Percentiles rank a stretch among this genome's conserved stretches.
These are phyloP conservation scores for Poecilia latipinna DNA, from an alignment of 2,113 vertebrate genomes.

Conservation along the genomic window DNA sequence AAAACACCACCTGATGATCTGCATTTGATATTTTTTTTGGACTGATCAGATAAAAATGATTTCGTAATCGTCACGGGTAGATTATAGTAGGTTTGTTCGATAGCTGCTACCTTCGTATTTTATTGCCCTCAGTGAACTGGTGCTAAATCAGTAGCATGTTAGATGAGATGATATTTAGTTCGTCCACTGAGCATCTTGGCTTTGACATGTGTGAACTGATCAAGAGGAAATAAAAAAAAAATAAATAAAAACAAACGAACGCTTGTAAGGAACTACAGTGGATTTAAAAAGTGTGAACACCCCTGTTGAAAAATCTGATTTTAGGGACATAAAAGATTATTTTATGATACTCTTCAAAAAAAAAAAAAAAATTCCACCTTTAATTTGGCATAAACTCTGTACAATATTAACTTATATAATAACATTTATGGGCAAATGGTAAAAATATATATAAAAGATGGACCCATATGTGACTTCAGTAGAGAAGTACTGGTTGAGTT, in stretches of 20 bases:
- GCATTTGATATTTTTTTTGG: constrained; percentile 62
- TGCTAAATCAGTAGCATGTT: constrained; percentile 57
- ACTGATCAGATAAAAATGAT: constrained; percentile 33
- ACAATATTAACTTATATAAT: neutral
- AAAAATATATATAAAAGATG: too few relatives aligned
- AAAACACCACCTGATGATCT: constrained; percentile 58
- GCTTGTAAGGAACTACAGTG: neutral
- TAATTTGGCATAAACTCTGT: neutral
- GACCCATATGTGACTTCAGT: neutral
- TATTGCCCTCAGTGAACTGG: constrained; percentile 68
- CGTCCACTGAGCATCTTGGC: constrained; percentile 68
- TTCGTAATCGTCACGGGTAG: constrained; percentile 45
- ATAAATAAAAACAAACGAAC: constrained; percentile 8
- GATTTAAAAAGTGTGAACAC: neutral
- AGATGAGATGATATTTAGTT: constrained; percentile 34
- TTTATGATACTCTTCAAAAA: neutral
- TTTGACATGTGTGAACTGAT: constrained; percentile 53
- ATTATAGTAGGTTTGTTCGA: constrained; percentile 33
- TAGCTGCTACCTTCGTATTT: constrained; percentile 62
- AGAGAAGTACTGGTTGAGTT: neutral
- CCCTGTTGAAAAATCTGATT: neutral
- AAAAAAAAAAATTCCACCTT: neutral
- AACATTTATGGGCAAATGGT: too few relatives aligned
- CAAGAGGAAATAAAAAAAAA: constrained; percentile 44
- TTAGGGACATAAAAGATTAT: neutral